Evolutionary conservation across 2,797 vertebrate species (phyloP), one percentile per base, ranked within the genome.

Genomic region (Pseudopleuronectes americanus): DNA sequence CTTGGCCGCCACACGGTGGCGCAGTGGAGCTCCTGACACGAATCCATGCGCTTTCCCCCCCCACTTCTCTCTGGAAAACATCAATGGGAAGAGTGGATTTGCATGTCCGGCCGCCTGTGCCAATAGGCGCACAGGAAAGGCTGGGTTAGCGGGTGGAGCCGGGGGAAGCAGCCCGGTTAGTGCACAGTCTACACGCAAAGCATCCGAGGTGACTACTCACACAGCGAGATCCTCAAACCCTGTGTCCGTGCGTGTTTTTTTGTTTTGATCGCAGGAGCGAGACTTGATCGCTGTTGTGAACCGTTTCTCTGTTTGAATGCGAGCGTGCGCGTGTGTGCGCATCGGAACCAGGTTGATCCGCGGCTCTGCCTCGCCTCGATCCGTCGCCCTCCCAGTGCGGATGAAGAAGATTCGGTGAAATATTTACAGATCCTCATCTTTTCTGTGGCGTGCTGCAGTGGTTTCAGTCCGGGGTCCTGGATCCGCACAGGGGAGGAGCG

Each of bases 71-170:
- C 57, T 87, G 78, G 84, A 91, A 92, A 89, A 89, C 90, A 93
- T 93, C 92, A 93, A 93, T 93, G 92, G 91, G 87, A 76, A 87
- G 84, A 84, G 77, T 57, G 57, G 12, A 94, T 95, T 94, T 93
- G 93, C 94, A 94, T 94, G 87, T 88, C 86, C 80, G 82, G 65
- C 68, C 36, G 79, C 51, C 65, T 91, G 90, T 85, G 80, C 94
- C 94, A 95, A 95, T 95, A 79, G 87, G 90, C 68, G 80, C 71
- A 79, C 74, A 66, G 83, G 71, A 85, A 82, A 84, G 93, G 93
- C 90, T 78, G 92, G 85, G 85, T 85, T 76, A 87, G 90, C 90
- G 92, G 94, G 94, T 92, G 94, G 94, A 92, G 93, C 87, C 88
- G 89, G 71, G 64, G 77, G 77, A 83, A 87, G 86, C 89, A 93